A percentile compares a stretch with the other conserved stretches of the same genome.
phyloP scores from a whole-genome alignment of 2,888 invertebrate species.

The Metallyticus violacea region DNA sequence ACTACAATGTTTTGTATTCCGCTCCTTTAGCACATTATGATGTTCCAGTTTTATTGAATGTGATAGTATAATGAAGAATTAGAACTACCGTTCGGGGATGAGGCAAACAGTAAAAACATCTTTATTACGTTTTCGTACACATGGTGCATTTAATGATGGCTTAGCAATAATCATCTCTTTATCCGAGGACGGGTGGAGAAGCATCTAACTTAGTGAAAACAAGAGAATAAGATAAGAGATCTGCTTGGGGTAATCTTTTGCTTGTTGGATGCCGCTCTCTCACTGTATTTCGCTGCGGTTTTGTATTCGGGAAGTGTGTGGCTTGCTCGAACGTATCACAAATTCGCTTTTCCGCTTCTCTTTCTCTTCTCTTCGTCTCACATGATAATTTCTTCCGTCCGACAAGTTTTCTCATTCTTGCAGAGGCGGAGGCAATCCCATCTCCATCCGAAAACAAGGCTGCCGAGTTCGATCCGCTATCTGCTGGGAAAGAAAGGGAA shows the following conservation, averaged over 20 bases:
- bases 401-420: not conserved
- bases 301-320: not conserved
- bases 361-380: not conserved
- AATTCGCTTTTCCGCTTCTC: not conserved
- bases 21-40: too few species aligned
- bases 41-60: too few species aligned
- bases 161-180: too few species aligned
- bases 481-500: not conserved
- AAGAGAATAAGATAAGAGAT: not conserved
- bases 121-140: too few species aligned
- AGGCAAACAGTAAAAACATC: too few species aligned
- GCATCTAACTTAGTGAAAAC: not conserved
- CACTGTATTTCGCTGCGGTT: not conserved
- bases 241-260: not conserved
- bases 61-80: too few species aligned
- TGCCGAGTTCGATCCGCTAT: not conserved
- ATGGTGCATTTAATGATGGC: too few species aligned
- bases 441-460: not conserved
- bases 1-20: too few species aligned
- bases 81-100: too few species aligned
- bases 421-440: not conserved
- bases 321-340: not conserved
- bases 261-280: too few species aligned
- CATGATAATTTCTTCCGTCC: not conserved
- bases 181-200: not conserved